Evolutionary conservation across 2,888 invertebrate genomes (phyloP), one percentile per base, ranked within the genome.

Genomic region (Trichopria drosophilae): DNA sequence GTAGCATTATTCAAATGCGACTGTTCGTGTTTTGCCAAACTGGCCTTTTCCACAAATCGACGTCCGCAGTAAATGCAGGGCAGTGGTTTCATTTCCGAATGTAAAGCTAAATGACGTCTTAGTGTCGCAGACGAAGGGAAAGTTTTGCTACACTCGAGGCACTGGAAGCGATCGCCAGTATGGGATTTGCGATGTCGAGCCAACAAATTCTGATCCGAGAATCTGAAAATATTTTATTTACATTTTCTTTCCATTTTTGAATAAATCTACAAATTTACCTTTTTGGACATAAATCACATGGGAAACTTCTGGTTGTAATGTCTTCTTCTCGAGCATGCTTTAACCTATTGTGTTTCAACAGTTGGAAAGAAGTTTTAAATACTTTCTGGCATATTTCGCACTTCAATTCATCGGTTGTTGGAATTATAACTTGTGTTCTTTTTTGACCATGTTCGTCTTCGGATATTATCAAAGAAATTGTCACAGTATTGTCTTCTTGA

Each of bases 381-480:
- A 65, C 70, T 58, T 78, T 80, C n/a, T 76, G 70, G 57, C 82
- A 82, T 0, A 78, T 59, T 6, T 73, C 64, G 52, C 82, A 82
- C 15, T 67, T 68, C 10, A 73, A 72, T 19, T 70, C 77, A 48
- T 73, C 73, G 6, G 71, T 63, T 13, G 74, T 72, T 22, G 76
- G 76, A 57, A 76, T 77, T 12, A 79, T 73, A 26, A 76, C 79
- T 62, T 77, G 76, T 3, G 79, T 78, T 42, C 75, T 64, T 53
- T 76, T 76, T 37, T 75, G 71, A 1, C 77, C 77, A 42, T 74
- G 68, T 32, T 76, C 74, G 58, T 78, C 77, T 23, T 76, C 71
- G 1, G 77, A 77, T 55, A 78, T 76, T 49, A 75, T 75, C 18
- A 75, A 47, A 0, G 76, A 73, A 51, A 80, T 72, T 1, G 77